These are phyloP conservation scores for Tigriopus japonicus DNA, from an alignment of 1,140 invertebrate species.

Conservation along the genomic window DNA sequence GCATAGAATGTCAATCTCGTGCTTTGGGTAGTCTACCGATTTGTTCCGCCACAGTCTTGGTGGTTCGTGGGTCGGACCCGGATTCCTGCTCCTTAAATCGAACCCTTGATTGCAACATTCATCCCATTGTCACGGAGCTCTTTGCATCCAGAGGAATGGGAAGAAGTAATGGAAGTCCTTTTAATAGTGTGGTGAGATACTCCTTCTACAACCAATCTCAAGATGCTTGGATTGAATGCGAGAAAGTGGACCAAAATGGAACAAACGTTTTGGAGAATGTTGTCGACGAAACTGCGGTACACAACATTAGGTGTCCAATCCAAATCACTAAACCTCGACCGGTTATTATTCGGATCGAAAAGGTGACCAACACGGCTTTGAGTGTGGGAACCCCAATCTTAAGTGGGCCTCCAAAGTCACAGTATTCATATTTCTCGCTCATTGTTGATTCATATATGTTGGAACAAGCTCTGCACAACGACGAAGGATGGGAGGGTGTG, in stretches of 20 bases:
- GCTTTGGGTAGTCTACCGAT: no score
- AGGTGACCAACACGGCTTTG: background rate
- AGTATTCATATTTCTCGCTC: background rate
- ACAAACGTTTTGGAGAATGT: background rate
- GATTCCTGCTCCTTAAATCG: no score
- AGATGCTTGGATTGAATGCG: background rate
- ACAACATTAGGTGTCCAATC: background rate
- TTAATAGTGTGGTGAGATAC: background rate
- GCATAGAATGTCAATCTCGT: no score
- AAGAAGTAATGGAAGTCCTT: background rate
- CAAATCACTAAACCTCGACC: background rate
- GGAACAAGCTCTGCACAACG: background rate
- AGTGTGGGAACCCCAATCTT: background rate
- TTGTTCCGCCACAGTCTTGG: no score
- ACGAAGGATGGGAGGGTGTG: background rate
- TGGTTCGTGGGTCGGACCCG: no score
- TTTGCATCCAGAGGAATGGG: no score
- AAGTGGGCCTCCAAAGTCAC: background rate
- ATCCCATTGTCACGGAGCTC: no score
- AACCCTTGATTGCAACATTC: no score
- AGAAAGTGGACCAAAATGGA: background rate
- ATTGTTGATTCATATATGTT: background rate
- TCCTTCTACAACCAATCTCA: background rate
- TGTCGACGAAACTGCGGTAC: background rate
- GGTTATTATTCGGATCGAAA: background rate